Evolutionary conservation across 1,140 invertebrate genomes (phyloP).

Genomic region (Scylla paramamosain): DNA sequence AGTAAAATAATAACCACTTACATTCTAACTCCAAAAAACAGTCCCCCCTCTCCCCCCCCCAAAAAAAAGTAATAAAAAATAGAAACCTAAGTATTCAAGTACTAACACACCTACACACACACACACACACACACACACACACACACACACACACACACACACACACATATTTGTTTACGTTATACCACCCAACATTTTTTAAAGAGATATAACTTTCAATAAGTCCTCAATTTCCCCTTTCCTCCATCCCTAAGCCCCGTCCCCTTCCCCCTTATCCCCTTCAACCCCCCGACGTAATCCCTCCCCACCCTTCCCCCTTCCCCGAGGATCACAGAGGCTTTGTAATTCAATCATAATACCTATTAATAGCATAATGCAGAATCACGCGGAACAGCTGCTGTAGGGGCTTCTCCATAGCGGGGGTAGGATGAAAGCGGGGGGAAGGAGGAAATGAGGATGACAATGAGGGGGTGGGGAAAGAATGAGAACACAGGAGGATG

Average conservation of each 20-base stretch:
- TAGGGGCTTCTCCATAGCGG: not conserved
- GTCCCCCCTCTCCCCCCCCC: not conserved
- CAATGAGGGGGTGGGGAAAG: not conserved
- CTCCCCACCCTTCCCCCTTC: not conserved
- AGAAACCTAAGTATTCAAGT: too few relatives aligned
- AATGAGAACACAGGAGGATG: too few relatives aligned
- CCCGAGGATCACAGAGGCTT: not conserved
- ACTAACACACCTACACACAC: too few relatives aligned
- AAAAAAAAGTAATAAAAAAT: too few relatives aligned
- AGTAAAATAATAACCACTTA: too few relatives aligned
- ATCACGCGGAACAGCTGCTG: not conserved
- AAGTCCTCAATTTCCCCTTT: not conserved
- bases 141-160: too few relatives aligned
- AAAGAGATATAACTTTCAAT: too few relatives aligned
- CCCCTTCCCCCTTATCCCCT: not conserved
- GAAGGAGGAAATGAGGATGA: not conserved
- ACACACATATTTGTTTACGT: too few relatives aligned
- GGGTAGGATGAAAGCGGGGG: not conserved
- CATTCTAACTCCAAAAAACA: too few relatives aligned
- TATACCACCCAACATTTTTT: too few relatives aligned
- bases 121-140: too few relatives aligned
- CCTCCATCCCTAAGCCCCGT: not conserved
- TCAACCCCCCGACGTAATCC: not conserved
- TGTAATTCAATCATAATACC: slow-evolving; percentile 16
- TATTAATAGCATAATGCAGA: slow-evolving; percentile 24